Conservation (phyloP, 2,113 vertebrate genomes). For the Bucco capensis region DNA sequence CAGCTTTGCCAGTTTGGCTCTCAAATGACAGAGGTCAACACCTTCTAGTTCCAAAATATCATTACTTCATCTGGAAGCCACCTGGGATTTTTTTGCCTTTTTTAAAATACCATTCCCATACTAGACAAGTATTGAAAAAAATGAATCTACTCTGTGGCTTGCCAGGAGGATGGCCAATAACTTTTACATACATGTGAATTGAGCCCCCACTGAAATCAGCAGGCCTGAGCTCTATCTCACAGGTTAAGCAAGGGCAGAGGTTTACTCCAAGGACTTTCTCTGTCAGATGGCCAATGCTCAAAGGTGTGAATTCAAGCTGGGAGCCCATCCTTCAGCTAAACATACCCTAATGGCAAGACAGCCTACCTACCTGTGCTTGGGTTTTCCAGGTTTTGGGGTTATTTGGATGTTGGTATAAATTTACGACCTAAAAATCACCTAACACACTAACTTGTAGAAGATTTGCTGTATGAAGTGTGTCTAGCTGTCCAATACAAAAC, state of each 20-base stretch:
- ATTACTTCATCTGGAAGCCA: neutral
- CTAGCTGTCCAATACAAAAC: neutral
- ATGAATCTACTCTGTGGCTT: neutral
- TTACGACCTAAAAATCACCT: neutral
- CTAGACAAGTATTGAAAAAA: neutral
- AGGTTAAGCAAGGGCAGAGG: neutral
- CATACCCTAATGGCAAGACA: neutral
- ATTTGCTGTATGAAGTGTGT: neutral
- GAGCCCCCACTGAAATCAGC: neutral
- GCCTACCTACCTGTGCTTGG: neutral
- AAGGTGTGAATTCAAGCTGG: rapidly evolving
- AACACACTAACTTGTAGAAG: neutral
- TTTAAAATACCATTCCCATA: neutral
- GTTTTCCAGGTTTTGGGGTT: neutral
- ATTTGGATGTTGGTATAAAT: neutral
- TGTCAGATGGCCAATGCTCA: neutral
- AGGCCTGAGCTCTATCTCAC: neutral
- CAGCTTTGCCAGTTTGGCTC: neutral
- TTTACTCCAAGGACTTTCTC: neutral
- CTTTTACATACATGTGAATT: neutral
- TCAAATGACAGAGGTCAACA: neutral
- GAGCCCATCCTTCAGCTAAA: neutral
- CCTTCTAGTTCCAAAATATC: neutral
- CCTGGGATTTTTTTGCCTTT: neutral
- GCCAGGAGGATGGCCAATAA: neutral